phyloP scores from a whole-genome alignment of 2,797 vertebrate genomes.

The Taeniopygia guttata region DNA sequence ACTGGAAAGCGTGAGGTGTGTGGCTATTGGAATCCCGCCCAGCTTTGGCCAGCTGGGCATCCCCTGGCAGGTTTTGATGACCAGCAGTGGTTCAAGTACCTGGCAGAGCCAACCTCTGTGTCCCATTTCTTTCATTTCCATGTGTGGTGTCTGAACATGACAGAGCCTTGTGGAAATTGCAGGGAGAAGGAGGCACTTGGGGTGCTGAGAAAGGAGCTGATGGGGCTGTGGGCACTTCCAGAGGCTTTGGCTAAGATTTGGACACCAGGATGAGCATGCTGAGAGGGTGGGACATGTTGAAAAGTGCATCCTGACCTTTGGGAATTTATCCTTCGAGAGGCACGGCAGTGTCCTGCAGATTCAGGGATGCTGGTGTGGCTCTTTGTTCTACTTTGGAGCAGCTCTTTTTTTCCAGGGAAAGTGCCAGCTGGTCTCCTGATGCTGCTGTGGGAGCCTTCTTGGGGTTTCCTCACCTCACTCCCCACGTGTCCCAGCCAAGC shows the following conservation, averaged over 20 bases:
- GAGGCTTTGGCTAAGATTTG: not conserved
- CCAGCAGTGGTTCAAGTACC: not conserved
- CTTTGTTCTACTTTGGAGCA: not conserved
- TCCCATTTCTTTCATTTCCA: not conserved
- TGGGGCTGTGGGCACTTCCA: rapidly evolving
- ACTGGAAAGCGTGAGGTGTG: not conserved
- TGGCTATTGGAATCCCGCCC: rapidly evolving
- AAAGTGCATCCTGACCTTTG: not conserved
- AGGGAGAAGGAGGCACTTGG: not conserved
- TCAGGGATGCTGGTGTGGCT: not conserved
- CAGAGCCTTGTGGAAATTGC: not conserved
- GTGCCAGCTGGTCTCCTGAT: not conserved
- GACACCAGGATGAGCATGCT: rapidly evolving
- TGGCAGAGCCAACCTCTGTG: not conserved
- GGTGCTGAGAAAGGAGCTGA: not conserved
- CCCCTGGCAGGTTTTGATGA: not conserved
- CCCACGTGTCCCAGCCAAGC: not conserved
- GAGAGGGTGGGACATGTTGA: not conserved
- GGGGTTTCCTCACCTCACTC: not conserved
- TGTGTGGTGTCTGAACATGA: rapidly evolving
- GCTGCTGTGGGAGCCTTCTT: not conserved
- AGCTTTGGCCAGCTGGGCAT: not conserved
- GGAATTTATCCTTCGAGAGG: not conserved
- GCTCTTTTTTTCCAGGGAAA: not conserved
- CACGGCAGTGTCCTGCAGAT: not conserved